Conservation (phyloP, 2,888 invertebrate species). For the Polietes domitor region DNA sequence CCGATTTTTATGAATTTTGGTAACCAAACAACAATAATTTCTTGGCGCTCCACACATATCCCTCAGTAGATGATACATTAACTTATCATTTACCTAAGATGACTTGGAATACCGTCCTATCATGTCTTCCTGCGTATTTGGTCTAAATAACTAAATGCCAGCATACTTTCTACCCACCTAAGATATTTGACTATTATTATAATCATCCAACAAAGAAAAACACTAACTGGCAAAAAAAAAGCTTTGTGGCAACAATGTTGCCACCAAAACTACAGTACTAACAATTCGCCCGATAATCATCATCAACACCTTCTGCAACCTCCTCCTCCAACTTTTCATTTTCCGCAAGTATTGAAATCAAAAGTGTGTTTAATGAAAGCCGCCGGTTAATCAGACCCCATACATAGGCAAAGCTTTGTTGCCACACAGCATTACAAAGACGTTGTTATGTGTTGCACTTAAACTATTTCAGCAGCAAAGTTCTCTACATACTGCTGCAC, state of each 20-base stretch:
- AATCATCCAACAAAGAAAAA: not conserved
- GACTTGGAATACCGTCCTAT: no score
- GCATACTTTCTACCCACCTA: no score
- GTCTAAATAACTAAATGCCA: not conserved
- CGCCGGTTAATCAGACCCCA: constrained; percentile 19
- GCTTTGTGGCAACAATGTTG: constrained; percentile 21
- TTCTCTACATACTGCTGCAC: not conserved
- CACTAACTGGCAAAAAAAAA: not conserved
- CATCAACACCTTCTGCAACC: constrained; percentile 7
- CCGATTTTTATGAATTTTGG: no score
- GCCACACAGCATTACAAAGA: constrained; percentile 3
- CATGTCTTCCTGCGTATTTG: no score
- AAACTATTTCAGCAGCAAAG: constrained; percentile 55
- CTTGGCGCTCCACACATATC: no score
- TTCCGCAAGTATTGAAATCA: constrained; percentile 57
- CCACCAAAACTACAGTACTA: constrained; percentile 8
- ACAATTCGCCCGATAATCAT: constrained; percentile 24
- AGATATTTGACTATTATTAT: constrained; percentile 21
- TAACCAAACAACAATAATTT: no score
- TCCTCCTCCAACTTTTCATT: constrained; percentile 36
- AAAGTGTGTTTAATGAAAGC: constrained; percentile 57
- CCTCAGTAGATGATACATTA: no score
- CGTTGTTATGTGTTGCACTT: constrained; percentile 35
- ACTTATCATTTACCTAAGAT: no score
- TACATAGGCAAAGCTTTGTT: constrained; percentile 26